These are phyloP conservation scores for Engraulis encrasicolus DNA, from an alignment of 2,113 vertebrate genomes.

Conservation along the genomic window DNA sequence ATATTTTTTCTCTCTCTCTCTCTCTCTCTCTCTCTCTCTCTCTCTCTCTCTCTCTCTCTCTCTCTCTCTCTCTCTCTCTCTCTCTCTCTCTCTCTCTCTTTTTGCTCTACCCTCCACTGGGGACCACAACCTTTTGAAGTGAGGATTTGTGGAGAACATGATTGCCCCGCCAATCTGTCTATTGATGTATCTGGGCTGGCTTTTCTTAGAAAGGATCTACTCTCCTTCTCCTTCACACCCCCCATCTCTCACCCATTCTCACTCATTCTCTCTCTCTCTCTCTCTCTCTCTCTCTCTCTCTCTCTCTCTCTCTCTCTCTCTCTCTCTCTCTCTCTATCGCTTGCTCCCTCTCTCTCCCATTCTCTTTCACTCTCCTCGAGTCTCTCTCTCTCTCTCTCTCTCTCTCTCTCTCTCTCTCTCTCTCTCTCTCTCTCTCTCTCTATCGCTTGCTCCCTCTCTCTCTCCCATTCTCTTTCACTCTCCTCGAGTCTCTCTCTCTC, in stretches of 20 bases:
- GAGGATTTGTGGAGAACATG: constrained; percentile 61
- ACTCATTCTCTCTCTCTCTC: constrained; percentile 4
- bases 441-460: not conserved
- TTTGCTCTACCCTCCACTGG: constrained; percentile 29
- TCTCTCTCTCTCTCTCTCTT: not conserved
- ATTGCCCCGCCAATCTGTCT: constrained; percentile 42
- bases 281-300: constrained; percentile 21
- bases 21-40: not conserved
- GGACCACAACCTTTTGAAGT: constrained; percentile 63
- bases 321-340: constrained; percentile 15
- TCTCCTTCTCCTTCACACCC: not conserved
- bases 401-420: constrained; percentile 17
- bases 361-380: too few relatives aligned
- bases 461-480: constrained; percentile 14
- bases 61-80: not conserved
- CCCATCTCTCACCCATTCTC: constrained; percentile 4
- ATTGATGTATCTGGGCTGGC: constrained; percentile 67
- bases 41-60: constrained; percentile 32
- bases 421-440: not conserved
- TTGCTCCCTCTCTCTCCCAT: not conserved
- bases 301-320: constrained; percentile 14
- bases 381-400: constrained; percentile 1
- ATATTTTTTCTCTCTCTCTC: not conserved
- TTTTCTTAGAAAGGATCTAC: constrained; percentile 51
- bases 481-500: constrained; percentile 7